Base-by-base conservation (phyloP, 2,797 vertebrate genomes). In the Pseudopleuronectes americanus region DNA sequence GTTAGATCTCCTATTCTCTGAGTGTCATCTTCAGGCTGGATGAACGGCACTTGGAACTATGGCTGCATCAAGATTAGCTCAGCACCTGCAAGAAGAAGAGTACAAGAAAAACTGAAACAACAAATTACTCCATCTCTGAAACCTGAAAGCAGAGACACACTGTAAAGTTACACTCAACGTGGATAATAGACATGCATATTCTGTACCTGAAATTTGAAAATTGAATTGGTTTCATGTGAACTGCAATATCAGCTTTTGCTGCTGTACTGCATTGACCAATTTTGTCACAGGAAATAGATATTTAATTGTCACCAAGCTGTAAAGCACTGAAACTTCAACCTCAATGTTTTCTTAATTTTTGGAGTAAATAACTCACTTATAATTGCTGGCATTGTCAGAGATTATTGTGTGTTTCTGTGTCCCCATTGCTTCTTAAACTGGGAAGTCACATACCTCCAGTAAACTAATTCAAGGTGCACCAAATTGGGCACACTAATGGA, bases 21-120 rank as follows among this genome's bases (percentile, higher is more conserved):
- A 76, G 47, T 54, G 52, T 79, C 92, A 93, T 94, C 77, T 62
- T 91, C 73, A 68, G 60, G 45, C 41, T 57, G 58, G 26, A 52
- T 9, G 52, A 74, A 77, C 63, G 72, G 58, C 74, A 72, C 76
- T 76, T 80, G 74, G 77, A 79, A 79, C 77, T 81, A 85, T 41
- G 63, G 77, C 60, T 77, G 68, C 78, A 57, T 75, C 76, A 51
- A 76, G 66, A 71, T 53, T 14, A 55, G 49, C 8, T 68, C 85
- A 58, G 78, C 17, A 87, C 84, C 92, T 92, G 70, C 56, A 83
- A 81, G 4, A 70, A 72, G 51, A 83, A 67, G 45, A 8, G 14
- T 13, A 71, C 19, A 51, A 52, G n/a, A 12, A 41, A 58, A 24
- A 68, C 49, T 49, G 8, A 64, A 48, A 12, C 6, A 13, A 38